Percentiles rank a stretch among this genome's conserved stretches.
Conservation (phyloP, 2,888 invertebrate genomes). For the Oxyteleia sp. region DNA sequence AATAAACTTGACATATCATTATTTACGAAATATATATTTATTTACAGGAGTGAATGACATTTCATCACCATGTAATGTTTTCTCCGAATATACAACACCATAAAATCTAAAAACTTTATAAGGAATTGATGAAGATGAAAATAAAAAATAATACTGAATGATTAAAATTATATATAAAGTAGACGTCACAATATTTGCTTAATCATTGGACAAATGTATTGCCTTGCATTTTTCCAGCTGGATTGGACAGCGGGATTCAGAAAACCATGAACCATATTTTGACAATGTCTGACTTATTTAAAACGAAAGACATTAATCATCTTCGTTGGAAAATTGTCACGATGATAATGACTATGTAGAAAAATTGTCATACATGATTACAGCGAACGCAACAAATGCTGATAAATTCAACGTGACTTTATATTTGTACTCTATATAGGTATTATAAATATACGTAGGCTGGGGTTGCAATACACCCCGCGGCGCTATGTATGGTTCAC, state of each 20-base stretch:
- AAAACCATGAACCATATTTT: constrained; percentile 11
- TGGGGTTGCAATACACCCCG: too few species aligned
- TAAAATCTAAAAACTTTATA: too few species aligned
- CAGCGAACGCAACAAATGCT: constrained; percentile 36
- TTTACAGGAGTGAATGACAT: too few species aligned
- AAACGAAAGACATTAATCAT: constrained; percentile 24
- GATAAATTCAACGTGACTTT: constrained; percentile 67
- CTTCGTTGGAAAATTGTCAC: constrained; percentile 33
- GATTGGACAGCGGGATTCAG: background rate
- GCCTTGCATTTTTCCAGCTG: constrained; percentile 2
- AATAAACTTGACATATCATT: too few species aligned
- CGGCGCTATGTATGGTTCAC: too few species aligned
- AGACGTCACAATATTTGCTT: constrained; percentile 12
- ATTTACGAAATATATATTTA: too few species aligned
- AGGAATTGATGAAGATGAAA: too few species aligned
- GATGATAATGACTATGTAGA: constrained; percentile 35
- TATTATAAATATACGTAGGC: too few species aligned
- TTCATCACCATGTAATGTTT: too few species aligned
- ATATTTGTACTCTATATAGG: constrained; percentile 60
- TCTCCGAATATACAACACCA: too few species aligned
- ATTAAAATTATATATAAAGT: too few species aligned
- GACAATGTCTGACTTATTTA: constrained; percentile 6
- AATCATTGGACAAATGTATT: background rate
- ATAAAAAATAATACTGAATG: too few species aligned
- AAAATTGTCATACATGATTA: constrained; percentile 15